Base-by-base conservation (phyloP, 2,888 invertebrate genomes). In the Coleophora deauratella region DNA sequence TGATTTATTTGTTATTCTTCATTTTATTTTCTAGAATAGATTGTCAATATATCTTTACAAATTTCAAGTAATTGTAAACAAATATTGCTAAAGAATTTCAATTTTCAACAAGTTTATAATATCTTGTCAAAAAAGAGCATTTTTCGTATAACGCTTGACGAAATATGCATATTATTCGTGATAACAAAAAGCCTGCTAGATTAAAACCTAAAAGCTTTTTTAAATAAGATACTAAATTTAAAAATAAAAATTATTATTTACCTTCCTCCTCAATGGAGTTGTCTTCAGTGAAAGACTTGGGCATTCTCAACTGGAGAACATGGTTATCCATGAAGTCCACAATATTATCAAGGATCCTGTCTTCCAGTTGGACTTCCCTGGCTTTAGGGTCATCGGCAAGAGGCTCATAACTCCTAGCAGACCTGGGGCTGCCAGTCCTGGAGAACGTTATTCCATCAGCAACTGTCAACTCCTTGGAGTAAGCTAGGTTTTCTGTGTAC, bases 221-320 rank as follows among this genome's bases (percentile, higher is more conserved):
- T n/a, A n/a, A n/a, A n/a, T 21, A 4, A 6, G 21, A 21, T 4
- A 21, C 21, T 21, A 21, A 21, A 21, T 21, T 3, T 3, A 21
- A 21, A 21, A 4, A 6, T 21, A 21, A 21, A 4, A 6, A 4
- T 21, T 21, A 4, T 21, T 4, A 21, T 4, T 33, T 54, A 85
- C 85, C 85, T 84, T 85, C 85, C 47, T 81, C 84, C 51, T 84
- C 84, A 39, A 81, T 61, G 1, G 77, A 67, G 54, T 82, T 81
- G 28, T 84, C 82, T 31, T 85, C 84, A 55, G 72, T 72, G 15
- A 82, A 76, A 9, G 76, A 66, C 46, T 74, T 84, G 0, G 85
- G 85, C 82, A 85, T 82, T 52, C 85, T 79, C 9, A 85, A 55
- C 50, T 80, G 80, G 3, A 85, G 51, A 1, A 75, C 77, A 42